Conservation (phyloP, 2,888 invertebrate genomes). For the Metalampra italica region DNA sequence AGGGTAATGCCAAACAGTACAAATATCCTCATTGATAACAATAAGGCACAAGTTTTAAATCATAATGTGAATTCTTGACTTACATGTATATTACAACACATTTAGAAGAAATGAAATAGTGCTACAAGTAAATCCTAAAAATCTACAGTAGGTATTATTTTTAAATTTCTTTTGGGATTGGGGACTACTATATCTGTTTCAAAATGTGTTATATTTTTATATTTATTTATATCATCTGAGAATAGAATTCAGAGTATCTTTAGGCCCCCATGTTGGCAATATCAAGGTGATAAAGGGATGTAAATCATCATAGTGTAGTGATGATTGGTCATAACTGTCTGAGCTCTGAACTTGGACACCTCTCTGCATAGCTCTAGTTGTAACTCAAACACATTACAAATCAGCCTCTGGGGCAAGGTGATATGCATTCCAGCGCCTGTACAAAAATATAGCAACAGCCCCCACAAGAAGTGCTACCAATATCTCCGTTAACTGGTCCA, state of each 20-base stretch:
- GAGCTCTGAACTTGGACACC: not conserved
- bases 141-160: too few species aligned
- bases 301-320: too few species aligned
- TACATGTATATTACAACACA: not conserved
- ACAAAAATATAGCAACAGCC: slow-evolving; percentile 64
- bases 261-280: too few species aligned
- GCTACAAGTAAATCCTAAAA: not conserved
- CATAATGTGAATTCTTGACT: slow-evolving; percentile 17
- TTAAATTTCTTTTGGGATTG: too few species aligned
- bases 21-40: slow-evolving; percentile 14
- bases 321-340: not conserved
- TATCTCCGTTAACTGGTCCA: slow-evolving; percentile 66
- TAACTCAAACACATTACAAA: slow-evolving; percentile 32
- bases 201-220: too few species aligned
- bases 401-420: slow-evolving; percentile 46
- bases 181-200: too few species aligned
- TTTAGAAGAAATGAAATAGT: not conserved
- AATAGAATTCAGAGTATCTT: too few species aligned
- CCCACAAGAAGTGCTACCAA: slow-evolving; percentile 64
- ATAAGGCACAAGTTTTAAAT: slow-evolving; percentile 30
- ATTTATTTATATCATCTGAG: too few species aligned
- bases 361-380: slow-evolving; percentile 7
- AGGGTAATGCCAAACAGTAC: not conserved
- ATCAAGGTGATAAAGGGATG: too few species aligned
- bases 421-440: slow-evolving; percentile 61